Conservation (phyloP, 2,113 vertebrate species). For the Miniopterus natalensis region DNA sequence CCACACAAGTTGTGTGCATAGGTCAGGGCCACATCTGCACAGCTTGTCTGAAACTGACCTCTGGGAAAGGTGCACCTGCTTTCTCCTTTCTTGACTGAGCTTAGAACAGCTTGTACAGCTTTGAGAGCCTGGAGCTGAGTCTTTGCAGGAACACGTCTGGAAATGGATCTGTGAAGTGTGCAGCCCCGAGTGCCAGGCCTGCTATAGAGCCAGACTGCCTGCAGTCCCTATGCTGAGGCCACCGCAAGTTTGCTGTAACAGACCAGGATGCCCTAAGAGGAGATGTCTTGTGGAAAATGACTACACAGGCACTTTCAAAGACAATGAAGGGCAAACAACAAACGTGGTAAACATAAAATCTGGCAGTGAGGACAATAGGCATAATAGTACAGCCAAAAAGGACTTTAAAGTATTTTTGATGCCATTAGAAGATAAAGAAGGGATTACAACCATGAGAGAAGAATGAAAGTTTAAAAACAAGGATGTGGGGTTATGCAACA, state of each 20-base stretch:
- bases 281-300: neutral
- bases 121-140: neutral
- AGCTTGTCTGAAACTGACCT: neutral
- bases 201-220: neutral
- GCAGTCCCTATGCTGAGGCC: no score
- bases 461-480: neutral
- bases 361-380: neutral
- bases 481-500: neutral
- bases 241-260: neutral
- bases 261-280: neutral
- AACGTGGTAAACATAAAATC: neutral
- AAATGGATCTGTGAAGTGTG: neutral
- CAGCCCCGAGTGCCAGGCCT: neutral
- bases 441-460: neutral
- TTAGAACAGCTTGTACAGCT: neutral
- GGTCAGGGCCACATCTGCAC: neutral
- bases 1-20: neutral
- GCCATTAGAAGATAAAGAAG: neutral
- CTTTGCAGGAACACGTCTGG: neutral
- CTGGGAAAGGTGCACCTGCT: neutral
- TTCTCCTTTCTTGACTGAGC: neutral
- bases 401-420: neutral
- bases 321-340: neutral
- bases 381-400: neutral
- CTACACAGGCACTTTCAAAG: neutral